A percentile compares a stretch with the other conserved stretches of the same genome.
These are phyloP conservation scores for Neoascia interrupta DNA, from an alignment of 2,888 invertebrate species.

Conservation along the genomic window DNA sequence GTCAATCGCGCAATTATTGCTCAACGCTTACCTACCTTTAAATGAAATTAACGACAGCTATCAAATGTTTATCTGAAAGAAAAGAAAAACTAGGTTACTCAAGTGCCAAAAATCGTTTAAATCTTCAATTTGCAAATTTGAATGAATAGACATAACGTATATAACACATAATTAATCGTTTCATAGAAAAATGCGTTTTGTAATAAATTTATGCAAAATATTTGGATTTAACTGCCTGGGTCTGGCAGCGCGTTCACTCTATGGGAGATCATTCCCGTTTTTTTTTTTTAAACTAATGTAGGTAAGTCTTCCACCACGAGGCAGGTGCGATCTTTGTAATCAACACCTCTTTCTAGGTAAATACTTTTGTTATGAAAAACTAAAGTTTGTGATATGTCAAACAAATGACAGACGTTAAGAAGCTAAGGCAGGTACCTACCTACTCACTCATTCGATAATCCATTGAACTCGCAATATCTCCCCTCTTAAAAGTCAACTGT, in stretches of 20 bases:
- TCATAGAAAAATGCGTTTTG: constrained; percentile 24
- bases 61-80: constrained; percentile 45
- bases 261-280: too few relatives aligned
- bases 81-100: constrained; percentile 30
- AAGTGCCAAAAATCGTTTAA: constrained; percentile 2
- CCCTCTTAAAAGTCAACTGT: constrained; percentile 31
- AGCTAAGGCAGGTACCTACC: too few relatives aligned
- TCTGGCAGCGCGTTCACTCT: too few relatives aligned
- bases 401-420: constrained; percentile 23
- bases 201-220: constrained; percentile 21
- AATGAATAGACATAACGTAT: too few relatives aligned
- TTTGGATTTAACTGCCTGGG: neutral
- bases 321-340: neutral
- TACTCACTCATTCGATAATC: too few relatives aligned
- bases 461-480: too few relatives aligned
- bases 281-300: too few relatives aligned
- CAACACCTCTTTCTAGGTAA: constrained; percentile 1
- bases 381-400: constrained; percentile 18
- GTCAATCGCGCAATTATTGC: too few relatives aligned
- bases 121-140: neutral
- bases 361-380: too few relatives aligned
- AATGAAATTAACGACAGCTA: constrained; percentile 38
- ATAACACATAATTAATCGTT: too few relatives aligned
- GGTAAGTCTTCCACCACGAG: neutral
- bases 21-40: constrained; percentile 57